Evolutionary conservation across 2,888 invertebrate species (phyloP).

Genomic region (Eurois occulta): DNA sequence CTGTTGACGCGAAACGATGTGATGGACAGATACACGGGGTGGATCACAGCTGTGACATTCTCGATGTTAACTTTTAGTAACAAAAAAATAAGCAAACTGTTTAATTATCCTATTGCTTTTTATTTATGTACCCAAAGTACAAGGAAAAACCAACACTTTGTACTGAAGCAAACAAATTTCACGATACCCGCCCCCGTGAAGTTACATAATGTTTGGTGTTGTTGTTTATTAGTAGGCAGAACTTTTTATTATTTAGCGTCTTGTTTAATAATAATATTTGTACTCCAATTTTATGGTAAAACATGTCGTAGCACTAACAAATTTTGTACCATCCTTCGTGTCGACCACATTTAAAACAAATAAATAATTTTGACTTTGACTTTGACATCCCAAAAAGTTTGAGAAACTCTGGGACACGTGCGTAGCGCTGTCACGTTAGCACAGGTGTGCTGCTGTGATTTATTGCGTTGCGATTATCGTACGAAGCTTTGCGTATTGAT

Average conservation of each 20-base stretch:
- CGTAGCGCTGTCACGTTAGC: constrained; percentile 21
- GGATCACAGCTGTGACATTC: no score
- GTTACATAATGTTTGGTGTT: neutral
- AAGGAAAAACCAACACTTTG: neutral
- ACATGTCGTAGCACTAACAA: neutral
- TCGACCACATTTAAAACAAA: neutral
- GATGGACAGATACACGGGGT: no score
- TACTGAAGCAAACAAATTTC: no score
- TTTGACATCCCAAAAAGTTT: constrained; percentile 16
- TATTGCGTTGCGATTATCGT: constrained; percentile 20
- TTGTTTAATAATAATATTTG: neutral
- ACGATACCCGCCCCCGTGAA: neutral
- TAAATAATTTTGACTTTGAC: neutral
- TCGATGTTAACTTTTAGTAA: no score
- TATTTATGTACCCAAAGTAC: neutral
- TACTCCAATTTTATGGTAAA: neutral
- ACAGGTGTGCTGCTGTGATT: constrained; percentile 43
- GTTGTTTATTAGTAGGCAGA: neutral
- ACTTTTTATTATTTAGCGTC: neutral
- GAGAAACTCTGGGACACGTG: constrained; percentile 10
- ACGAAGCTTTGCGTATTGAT: constrained; percentile 13
- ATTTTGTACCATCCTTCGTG: neutral
- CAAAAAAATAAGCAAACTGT: neutral
- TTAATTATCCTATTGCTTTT: neutral
- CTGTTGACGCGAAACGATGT: no score